Evolutionary conservation across 2,113 vertebrate genomes (phyloP).

Genomic region (Lipotes vexillifer): DNA sequence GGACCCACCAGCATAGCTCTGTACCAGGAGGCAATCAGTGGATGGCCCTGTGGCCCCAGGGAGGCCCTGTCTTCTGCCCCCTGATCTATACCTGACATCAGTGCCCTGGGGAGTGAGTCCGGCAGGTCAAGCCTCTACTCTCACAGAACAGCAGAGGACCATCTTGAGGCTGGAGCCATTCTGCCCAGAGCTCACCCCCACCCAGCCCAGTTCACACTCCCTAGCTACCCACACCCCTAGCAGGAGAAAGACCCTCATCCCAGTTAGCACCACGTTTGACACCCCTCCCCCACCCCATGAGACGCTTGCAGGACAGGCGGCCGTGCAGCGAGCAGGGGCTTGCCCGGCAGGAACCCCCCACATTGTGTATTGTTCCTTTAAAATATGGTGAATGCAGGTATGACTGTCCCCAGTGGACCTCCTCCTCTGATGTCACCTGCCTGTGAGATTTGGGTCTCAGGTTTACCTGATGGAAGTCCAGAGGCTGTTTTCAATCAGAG

Average conservation of each 20-base stretch:
- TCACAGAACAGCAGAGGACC: not conserved
- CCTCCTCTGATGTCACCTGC: not conserved
- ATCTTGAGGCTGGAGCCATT: not conserved
- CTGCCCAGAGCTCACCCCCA: not conserved
- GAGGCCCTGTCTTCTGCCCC: not conserved
- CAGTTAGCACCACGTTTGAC: not conserved
- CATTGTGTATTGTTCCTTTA: conserved; percentile 41
- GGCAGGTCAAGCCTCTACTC: not conserved
- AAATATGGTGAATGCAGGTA: conserved; percentile 39
- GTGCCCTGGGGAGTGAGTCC: not conserved
- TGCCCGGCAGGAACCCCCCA: conserved; percentile 17
- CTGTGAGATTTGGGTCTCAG: not conserved
- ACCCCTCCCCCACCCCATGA: not conserved
- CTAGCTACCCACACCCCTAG: not conserved
- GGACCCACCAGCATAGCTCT: not conserved
- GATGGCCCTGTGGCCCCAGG: not conserved
- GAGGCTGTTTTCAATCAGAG: not conserved
- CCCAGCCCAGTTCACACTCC: not conserved
- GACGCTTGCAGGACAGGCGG: conserved; percentile 73
- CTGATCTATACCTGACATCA: not conserved
- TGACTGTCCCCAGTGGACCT: not conserved
- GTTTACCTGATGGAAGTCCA: not conserved
- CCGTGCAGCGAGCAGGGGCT: conserved; percentile 49
- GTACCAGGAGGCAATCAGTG: not conserved
- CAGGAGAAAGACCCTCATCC: not conserved